Evolutionary conservation across 2,113 vertebrate species (phyloP), one percentile per base, ranked within the genome.

Genomic region (Garra rufa): DNA sequence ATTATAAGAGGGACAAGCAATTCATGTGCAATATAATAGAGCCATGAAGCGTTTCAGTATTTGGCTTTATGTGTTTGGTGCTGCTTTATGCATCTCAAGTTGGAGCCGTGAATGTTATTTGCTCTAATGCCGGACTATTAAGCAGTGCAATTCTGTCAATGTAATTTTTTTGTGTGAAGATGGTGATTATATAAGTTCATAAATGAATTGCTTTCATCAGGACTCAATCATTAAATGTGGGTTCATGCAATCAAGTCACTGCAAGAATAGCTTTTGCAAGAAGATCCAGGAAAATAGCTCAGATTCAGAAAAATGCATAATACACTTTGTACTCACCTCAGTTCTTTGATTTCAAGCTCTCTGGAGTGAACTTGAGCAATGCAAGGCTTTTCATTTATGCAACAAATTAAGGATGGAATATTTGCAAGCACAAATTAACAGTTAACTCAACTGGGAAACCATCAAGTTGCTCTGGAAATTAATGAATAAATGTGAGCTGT

Each of bases 351-450:
- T 77, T 57, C 11, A 44, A 43, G 38, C n/a, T 19, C 76, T 79
- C 76, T 21, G n/a, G 76, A 77, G 34, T 19, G 43, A 30, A 30
- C 46, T 75, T 75, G 1, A 75, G 55, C n/a, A 44, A 79, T 6
- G 38, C n/a, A 44, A 41, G 14, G 61, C 59, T 67, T 48, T 80
- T 80, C 78, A 80, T 80, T 80, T 67, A 80, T n/a, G 50, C 19
- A 78, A 24, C 82, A 65, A 67, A 75, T 76, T 65, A 76, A 52
- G 28, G 6, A 74, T 67, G 41, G 28, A 63, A 10, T 78, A 69
- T 76, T 81, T 61, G 63, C 63, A 24, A 67, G 28, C 48, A 76
- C 48, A 84, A 81, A 84, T 81, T 76, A 76, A 76, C 77, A 84
- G 41, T 76, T 10, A 30, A 76, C 13, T 65, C 46, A 57, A 67